Evolutionary conservation across 2,888 invertebrate genomes (phyloP).

Genomic region (Cheilosia vulpina): DNA sequence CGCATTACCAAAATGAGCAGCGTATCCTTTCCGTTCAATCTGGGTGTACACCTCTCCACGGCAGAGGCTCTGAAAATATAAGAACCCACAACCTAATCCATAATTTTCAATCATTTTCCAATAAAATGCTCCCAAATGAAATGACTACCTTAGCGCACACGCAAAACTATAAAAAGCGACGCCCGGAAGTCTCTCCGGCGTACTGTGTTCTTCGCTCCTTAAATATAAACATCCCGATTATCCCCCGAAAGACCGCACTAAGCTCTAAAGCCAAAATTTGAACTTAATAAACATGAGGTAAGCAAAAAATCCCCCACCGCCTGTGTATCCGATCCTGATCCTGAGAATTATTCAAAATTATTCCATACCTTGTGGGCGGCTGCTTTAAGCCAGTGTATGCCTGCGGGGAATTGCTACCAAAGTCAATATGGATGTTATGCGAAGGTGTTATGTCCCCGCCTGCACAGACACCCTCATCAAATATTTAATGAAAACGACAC

Average conservation of each 20-base stretch:
- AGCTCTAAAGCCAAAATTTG: conserved; percentile 48
- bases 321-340: conserved; percentile 1
- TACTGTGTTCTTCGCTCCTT: neutral
- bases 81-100: conserved; percentile 11
- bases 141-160: neutral
- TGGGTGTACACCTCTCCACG: too few relatives aligned
- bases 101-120: conserved; percentile 39
- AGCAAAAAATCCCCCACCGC: conserved; percentile 28
- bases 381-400: conserved; percentile 20
- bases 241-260: conserved; percentile 37
- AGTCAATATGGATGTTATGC: conserved; percentile 66
- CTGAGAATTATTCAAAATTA: conserved; percentile 69
- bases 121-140: neutral
- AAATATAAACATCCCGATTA: conserved; percentile 41
- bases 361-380: conserved; percentile 35
- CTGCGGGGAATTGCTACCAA: conserved; percentile 57
- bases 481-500: conserved; percentile 74
- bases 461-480: conserved; percentile 52
- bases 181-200: neutral
- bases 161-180: neutral
- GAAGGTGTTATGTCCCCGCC: conserved; percentile 65
- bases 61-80: too few relatives aligned
- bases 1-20: too few relatives aligned
- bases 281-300: conserved; percentile 67
- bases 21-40: too few relatives aligned